Conservation (phyloP, 2,888 invertebrate species). For the Himalopsyche japonica region DNA sequence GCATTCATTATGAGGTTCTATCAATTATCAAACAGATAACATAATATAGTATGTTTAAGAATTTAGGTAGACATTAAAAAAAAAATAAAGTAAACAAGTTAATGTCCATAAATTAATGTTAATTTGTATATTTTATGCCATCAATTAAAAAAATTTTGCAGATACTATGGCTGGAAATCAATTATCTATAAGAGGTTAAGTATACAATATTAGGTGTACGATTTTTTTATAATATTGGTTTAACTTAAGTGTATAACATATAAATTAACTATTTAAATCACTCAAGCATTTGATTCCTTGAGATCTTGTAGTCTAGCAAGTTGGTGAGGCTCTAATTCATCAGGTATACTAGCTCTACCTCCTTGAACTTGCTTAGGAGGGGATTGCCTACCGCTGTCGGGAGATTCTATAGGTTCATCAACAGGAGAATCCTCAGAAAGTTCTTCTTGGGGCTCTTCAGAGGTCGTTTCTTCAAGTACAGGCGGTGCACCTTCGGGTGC, state of each 20-base stretch:
- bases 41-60: neutral
- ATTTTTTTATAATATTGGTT: neutral
- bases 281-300: conserved; percentile 88
- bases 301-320: conserved; percentile 84
- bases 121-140: neutral
- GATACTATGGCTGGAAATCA: neutral
- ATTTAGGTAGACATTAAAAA: neutral
- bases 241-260: neutral
- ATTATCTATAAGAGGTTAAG: neutral
- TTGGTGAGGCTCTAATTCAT: conserved; percentile 87
- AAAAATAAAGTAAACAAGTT: neutral
- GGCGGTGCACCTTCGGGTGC: conserved; percentile 42
- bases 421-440: conserved; percentile 52
- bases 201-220: neutral
- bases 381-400: conserved; percentile 49
- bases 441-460: conserved; percentile 40
- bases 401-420: conserved; percentile 64
- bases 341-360: conserved; percentile 82
- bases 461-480: conserved; percentile 36
- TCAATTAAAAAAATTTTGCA: neutral
- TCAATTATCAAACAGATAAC: neutral
- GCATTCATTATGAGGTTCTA: neutral
- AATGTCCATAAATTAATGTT: neutral
- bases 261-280: neutral
- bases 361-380: conserved; percentile 74